Evolutionary conservation across 2,888 invertebrate genomes (phyloP).

Genomic region (Platynereis dumerilii): DNA sequence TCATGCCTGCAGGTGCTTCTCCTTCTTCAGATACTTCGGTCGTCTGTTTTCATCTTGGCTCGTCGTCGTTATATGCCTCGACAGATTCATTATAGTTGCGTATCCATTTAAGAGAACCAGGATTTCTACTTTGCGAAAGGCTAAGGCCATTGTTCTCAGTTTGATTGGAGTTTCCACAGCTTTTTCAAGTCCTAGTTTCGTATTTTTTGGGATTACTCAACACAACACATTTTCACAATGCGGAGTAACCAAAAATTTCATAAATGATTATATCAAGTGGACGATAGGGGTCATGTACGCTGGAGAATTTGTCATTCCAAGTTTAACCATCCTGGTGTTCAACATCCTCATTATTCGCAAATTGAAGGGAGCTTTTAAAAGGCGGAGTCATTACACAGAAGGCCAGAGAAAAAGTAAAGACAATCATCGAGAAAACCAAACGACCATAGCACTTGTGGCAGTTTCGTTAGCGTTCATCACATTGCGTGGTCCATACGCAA

Average conservation of each 20-base stretch:
- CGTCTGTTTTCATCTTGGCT: slow-evolving; percentile 14
- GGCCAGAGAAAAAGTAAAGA: not conserved
- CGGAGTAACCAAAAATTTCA: too few species aligned
- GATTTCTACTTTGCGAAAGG: not conserved
- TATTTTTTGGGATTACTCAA: not conserved
- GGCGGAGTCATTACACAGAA: not conserved
- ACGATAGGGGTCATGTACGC: not conserved
- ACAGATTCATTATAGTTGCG: slow-evolving; percentile 13
- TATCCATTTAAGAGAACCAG: slow-evolving; percentile 9
- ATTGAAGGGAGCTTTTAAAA: not conserved
- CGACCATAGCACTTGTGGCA: slow-evolving; percentile 13
- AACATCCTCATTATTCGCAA: slow-evolving; percentile 12
- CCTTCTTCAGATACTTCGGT: slow-evolving; percentile 6
- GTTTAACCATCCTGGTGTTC: slow-evolving; percentile 9
- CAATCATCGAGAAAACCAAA: not conserved
- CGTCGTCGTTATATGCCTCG: slow-evolving; percentile 8
- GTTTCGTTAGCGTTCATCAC: slow-evolving; percentile 10
- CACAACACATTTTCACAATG: too few species aligned
- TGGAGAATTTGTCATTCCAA: slow-evolving; percentile 9
- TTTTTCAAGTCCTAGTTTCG: not conserved
- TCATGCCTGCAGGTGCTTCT: not conserved
- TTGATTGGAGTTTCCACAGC: not conserved
- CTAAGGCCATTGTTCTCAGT: not conserved
- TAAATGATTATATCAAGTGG: not conserved
- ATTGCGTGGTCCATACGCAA: not conserved